Conservation (phyloP, 2,888 invertebrate genomes). For the Vanessa cardui region DNA sequence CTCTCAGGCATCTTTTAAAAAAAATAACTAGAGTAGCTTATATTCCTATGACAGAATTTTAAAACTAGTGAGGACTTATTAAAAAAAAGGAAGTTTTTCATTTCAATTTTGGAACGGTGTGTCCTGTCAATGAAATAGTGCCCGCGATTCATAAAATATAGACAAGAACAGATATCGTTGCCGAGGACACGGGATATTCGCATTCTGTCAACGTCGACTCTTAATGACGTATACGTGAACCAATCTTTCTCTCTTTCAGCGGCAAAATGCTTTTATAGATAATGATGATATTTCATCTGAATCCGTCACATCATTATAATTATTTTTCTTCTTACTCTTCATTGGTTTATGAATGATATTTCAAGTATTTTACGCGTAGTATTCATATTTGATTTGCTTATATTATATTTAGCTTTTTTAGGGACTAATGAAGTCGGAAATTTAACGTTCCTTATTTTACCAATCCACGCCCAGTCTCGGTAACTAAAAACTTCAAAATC, state of each 20-base stretch:
- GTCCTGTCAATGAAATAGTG: constrained; percentile 34
- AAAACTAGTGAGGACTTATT: neutral
- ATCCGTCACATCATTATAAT: constrained; percentile 3
- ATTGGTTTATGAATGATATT: neutral
- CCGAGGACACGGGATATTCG: constrained; percentile 41
- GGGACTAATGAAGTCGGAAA: too few relatives aligned
- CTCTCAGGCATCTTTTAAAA: too few relatives aligned
- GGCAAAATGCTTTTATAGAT: constrained; percentile 31
- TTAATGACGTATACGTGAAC: constrained; percentile 50
- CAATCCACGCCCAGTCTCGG: too few relatives aligned
- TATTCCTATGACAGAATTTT: too few relatives aligned
- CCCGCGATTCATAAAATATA: constrained; percentile 30
- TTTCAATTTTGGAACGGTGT: constrained; percentile 11
- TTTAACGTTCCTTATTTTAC: too few relatives aligned
- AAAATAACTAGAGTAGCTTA: too few relatives aligned
- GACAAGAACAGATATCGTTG: constrained; percentile 29
- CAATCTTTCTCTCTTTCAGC: constrained; percentile 42
- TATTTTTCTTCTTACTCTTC: neutral
- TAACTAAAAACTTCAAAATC: too few relatives aligned
- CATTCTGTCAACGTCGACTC: constrained; percentile 48
- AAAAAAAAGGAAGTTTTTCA: neutral
- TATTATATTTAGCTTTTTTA: too few relatives aligned
- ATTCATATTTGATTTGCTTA: too few relatives aligned
- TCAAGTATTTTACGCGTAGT: too few relatives aligned
- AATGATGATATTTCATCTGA: constrained; percentile 21